Evolutionary conservation across 2,113 vertebrate species (phyloP).

Genomic region (Myotis lucifugus): DNA sequence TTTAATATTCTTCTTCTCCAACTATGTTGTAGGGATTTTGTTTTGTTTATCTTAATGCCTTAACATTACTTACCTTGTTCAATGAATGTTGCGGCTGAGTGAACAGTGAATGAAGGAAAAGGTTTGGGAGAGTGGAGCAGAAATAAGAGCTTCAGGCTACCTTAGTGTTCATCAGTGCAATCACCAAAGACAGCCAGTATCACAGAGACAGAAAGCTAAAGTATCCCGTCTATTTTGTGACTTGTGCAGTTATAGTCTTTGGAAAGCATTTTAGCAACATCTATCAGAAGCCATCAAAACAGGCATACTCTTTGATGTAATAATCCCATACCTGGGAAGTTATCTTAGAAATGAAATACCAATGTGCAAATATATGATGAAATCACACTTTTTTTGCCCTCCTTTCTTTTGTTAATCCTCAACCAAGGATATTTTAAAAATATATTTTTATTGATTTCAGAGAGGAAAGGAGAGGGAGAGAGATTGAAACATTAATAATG

Average conservation of each 20-base stretch:
- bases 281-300: neutral
- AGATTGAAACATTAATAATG: too few relatives aligned
- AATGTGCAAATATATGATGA: neutral
- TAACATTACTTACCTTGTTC: neutral
- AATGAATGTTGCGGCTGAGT: neutral
- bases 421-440: too few relatives aligned
- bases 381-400: neutral
- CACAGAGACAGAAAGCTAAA: neutral
- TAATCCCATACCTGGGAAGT: neutral
- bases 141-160: neutral
- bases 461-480: too few relatives aligned
- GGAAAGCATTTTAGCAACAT: neutral
- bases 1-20: neutral
- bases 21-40: neutral
- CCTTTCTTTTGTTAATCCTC: too few relatives aligned
- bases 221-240: neutral
- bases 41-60: neutral
- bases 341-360: neutral
- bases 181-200: neutral
- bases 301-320: neutral
- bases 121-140: neutral
- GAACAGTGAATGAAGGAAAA: neutral
- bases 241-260: neutral
- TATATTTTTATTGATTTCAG: too few relatives aligned
- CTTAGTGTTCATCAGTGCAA: neutral